Evolutionary conservation across 2,888 invertebrate species (phyloP), one percentile per base, ranked within the genome.

Genomic region (Crematogaster levior): DNA sequence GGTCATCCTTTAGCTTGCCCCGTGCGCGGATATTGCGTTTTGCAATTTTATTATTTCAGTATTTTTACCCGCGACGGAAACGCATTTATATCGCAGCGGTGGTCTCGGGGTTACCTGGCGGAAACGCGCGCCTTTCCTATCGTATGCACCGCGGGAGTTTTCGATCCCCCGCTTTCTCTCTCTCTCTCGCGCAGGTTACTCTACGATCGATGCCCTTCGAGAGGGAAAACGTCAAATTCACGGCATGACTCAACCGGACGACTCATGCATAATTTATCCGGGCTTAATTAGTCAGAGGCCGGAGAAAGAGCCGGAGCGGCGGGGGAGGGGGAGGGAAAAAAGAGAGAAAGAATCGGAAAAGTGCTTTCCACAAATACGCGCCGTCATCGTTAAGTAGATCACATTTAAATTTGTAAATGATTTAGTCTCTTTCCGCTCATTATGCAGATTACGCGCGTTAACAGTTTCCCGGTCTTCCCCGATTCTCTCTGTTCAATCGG

Each of bases 191-290:
- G 61, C 43, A 21, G n/a, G 61, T 56, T 51, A 21, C 27, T n/a
- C 34, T 10, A 37, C 60, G 79, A 87, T 87, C 84, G 85, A 82
- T 85, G 58, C 66, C 56, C 30, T 56, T 21, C 5, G 56, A 63
- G 58, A 74, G 56, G 40, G 81, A 66, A 77, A 79, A 72, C 80
- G 37, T 81, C 82, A 70, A 75, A 48, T 77, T 63, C 40, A 53
- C 63, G 63, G 12, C 60, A 74, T 84, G 85, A 88, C 66, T 86
- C 88, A 77, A 18, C 43, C 51, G 27, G 34, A 61, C 82, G 85
- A 85, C 75, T 85, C 85, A 84, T 88, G 86, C 83, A 86, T 88
- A 84, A 88, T 88, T 88, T 85, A 88, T 75, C 70, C 30, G 48
- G 58, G 72, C 51, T 86, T 81, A 80, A 88, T 86, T 86, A 85